Base-by-base conservation (phyloP, 2,888 invertebrate species). In the Synergus gifuensis region DNA sequence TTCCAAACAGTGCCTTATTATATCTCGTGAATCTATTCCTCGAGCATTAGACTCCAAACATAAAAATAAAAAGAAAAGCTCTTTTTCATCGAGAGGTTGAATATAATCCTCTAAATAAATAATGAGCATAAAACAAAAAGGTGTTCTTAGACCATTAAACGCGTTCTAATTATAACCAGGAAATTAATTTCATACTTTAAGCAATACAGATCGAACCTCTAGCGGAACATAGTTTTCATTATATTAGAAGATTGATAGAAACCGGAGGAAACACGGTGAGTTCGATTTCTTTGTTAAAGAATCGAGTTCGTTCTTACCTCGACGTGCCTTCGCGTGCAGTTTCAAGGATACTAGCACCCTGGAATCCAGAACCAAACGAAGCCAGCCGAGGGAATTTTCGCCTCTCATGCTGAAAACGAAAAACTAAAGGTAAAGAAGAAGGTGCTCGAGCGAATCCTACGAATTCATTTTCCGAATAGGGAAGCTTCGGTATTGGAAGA, bases 341-440 rank as follows among this genome's bases (percentile, higher is more conserved):
- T 84, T 84, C 88, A 88, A 88, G 87, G 87, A 86, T 86, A 85
- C 86, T 82, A 81, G 83, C 84, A 86, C 85, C 84, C 83, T 83
- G 87, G 87, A 87, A 88, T 87, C 84, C 82, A 86, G 85, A 83
- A 82, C 85, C 83, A 81, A 86, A 78, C 83, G 82, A 62, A 76
- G n/a, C 42, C 2, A 76, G 49, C 14, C 18, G 73, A 78, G 16
- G 46, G 46, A 77, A 60, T 62, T 62, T 62, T 62, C 22, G 62
- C 62, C 62, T 62, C 22, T 62, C 62, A 62, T 62, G 62, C 62
- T 62, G 28, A 14, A 62, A 62, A 62, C 28, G 62, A 62, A 62
- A 62, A 62, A 62, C 62, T 28, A 11, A 62, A 62, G 28, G 22
- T 14, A 42, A n/a, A 44, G 66, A 66, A 66, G 18, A 66, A 42